Percentiles rank a stretch among this genome's conserved stretches.
Conservation (phyloP, 1,140 invertebrate genomes). For the Bombyx mori region ASM3026992v2 NC_085112.1:7775501-7776000, state of each 20-base stretch:
- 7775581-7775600: constrained; percentile 95
- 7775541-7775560: constrained; percentile 98
- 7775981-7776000: too few species aligned
- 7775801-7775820: constrained; percentile 85
- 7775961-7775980: too few species aligned
- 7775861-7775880: too few species aligned
- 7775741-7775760: constrained; percentile 97
- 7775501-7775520: constrained; percentile 93
- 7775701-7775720: constrained; percentile 89
- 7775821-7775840: not conserved
- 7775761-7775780: constrained; percentile 98
- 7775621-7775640: not conserved
- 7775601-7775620: constrained; percentile 16
- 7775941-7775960: too few species aligned
- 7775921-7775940: too few species aligned
- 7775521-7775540: constrained; percentile 97
- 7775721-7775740: constrained; percentile 97
- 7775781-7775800: constrained; percentile 98
- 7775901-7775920: too few species aligned
- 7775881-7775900: too few species aligned
- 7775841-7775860: too few species aligned
- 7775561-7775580: constrained; percentile 96
- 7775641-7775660: not conserved
- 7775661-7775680: constrained; percentile 89
- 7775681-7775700: constrained; percentile 97